Percentiles rank a stretch among this genome's conserved stretches.
These are phyloP conservation scores for Calliphora vomitoria DNA, from an alignment of 2,888 invertebrate genomes.

Conservation along the genomic window DNA sequence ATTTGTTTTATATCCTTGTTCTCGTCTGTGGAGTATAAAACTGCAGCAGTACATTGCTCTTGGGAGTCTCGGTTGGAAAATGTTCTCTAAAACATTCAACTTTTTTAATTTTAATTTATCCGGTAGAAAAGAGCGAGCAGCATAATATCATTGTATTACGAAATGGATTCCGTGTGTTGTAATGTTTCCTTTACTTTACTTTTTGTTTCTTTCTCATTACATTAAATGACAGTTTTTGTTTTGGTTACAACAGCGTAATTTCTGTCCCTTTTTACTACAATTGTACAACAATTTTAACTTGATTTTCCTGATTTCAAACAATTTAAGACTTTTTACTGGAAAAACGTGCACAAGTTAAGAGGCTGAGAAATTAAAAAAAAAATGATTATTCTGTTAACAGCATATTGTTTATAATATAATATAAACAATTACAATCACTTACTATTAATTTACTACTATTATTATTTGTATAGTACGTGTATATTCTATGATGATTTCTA, in stretches of 20 bases:
- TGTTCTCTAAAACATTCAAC: slow-evolving; percentile 26
- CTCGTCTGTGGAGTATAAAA: slow-evolving; percentile 25
- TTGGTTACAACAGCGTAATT: slow-evolving; percentile 24
- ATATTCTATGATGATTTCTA: too few relatives aligned
- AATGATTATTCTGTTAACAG: neutral
- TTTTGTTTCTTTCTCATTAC: neutral
- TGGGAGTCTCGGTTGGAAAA: slow-evolving; percentile 53
- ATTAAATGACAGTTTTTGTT: slow-evolving; percentile 49
- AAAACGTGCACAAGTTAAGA: neutral
- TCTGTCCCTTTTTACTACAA: slow-evolving; percentile 31
- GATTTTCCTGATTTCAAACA: neutral
- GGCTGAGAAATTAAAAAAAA: neutral
- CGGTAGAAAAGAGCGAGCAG: neutral
- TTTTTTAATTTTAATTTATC: slow-evolving; percentile 8
- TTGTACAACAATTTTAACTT: slow-evolving; percentile 26
- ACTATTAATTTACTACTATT: neutral
- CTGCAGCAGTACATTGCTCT: slow-evolving; percentile 58
- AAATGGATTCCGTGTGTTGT: slow-evolving; percentile 29
- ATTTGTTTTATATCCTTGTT: slow-evolving; percentile 45
- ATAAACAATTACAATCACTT: neutral
- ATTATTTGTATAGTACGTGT: neutral
- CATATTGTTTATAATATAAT: neutral
- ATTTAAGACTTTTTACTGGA: slow-evolving; percentile 26
- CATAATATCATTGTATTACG: slow-evolving; percentile 3
- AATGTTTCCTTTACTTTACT: slow-evolving; percentile 1